phyloP scores from a whole-genome alignment of 1,140 invertebrate species.

The Aleiodes sp. region DNA sequence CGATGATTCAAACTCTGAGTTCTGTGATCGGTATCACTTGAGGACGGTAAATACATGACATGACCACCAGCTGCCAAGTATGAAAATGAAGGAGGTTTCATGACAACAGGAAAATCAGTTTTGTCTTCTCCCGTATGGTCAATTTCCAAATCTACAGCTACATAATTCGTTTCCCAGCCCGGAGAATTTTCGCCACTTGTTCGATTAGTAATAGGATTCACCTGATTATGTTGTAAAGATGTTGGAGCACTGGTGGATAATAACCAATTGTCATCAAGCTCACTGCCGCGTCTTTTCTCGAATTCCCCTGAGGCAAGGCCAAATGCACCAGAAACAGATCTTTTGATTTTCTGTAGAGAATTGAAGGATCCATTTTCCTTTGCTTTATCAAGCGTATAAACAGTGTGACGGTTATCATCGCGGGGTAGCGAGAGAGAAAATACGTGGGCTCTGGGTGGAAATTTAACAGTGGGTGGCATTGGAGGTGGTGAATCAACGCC shows the following conservation, averaged over 20 bases:
- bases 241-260: constrained; percentile 81
- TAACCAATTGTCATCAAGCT: constrained; percentile 76
- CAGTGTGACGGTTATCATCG: constrained; percentile 69
- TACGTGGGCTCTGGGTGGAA: constrained; percentile 72
- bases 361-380: constrained; percentile 70
- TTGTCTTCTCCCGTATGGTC: constrained; percentile 49
- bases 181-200: constrained; percentile 28
- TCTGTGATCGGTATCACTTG: constrained; percentile 54
- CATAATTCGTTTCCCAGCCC: constrained; percentile 49
- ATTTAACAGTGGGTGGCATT: constrained; percentile 65
- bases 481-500: constrained; percentile 62
- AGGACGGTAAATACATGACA: constrained; percentile 83
- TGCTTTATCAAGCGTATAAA: constrained; percentile 65
- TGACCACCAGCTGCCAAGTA: constrained; percentile 70
- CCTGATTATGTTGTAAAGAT: constrained; percentile 73
- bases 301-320: constrained; percentile 52
- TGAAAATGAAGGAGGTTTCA: constrained; percentile 65
- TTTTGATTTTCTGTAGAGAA: constrained; percentile 74
- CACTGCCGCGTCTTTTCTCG: constrained; percentile 41
- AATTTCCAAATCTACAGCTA: constrained; percentile 54
- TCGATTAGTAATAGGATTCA: constrained; percentile 32
- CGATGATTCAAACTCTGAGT: constrained; percentile 45
- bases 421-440: constrained; percentile 78
- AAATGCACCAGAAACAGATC: constrained; percentile 75
- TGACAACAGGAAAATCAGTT: constrained; percentile 51